Evolutionary conservation across 2,888 invertebrate species (phyloP), one percentile per base, ranked within the genome.

Genomic region (Gastracanthus pulcherrimus): DNA sequence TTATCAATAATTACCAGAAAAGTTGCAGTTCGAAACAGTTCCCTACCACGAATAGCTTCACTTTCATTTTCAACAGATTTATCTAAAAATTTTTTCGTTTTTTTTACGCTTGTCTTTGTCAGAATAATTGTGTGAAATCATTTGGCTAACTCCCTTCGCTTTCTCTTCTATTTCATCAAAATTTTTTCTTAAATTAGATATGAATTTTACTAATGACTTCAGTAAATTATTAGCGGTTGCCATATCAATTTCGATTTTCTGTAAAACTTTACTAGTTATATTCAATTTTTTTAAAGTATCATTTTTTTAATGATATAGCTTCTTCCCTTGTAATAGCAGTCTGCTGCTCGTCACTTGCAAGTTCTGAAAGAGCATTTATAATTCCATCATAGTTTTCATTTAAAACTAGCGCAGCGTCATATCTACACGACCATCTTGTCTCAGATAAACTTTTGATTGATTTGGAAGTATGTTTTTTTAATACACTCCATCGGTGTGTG

Each of bases 231-330:
- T 55, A 55, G 55, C 55, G 0, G 26, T 55, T 7, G 23, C 7
- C 23, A 69, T 26, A 38, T 76, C 58, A 3, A 67, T 23, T 19
- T 76, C 55, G 34, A 55, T 64, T 38, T 76, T 76, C 38, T 76
- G 67, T 26, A 76, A 16, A 38, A 31, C 67, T 26, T 48, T 45
- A 58, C 67, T 76, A 26, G 41, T 36, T 16, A 5, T 38, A 48
- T 76, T 26, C 36, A 76, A 76, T 26, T 64, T 13, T 9, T 51
- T 76, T 16, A 76, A 9, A 26, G 67, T 38, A 13, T 6, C 6
- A 23, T 9, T 62, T 67, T n/a, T 13, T 7, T 67, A 76, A 38
- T 29, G 41, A 26, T 23, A 3, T 13, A 41, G 76, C 58, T 41
- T 67, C 67, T 11, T 58, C 34, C 2, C 58, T 13, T 2, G 48